phyloP scores from a whole-genome alignment of 2,888 invertebrate genomes.

The Bugula neritina region DNA sequence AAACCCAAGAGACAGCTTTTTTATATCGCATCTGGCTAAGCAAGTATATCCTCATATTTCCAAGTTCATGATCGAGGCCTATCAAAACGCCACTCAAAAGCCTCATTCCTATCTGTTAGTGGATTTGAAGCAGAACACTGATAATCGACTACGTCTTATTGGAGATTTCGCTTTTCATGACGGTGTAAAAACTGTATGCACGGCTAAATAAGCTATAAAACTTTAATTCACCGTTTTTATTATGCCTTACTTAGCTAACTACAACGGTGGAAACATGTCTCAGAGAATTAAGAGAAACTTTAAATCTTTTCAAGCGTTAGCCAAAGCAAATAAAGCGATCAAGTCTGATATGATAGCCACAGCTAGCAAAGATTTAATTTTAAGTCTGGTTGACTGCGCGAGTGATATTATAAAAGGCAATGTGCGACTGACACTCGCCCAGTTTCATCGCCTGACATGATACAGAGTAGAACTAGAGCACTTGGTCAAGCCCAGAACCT shows the following conservation, averaged over 20 bases:
- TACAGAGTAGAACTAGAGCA: not conserved
- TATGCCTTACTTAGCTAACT: no score
- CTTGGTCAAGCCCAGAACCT: not conserved
- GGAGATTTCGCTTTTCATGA: not conserved
- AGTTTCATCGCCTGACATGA: not conserved
- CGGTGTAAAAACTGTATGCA: not conserved
- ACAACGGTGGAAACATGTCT: not conserved
- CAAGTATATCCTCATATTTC: not conserved
- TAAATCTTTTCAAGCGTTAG: not conserved
- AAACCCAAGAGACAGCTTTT: constrained; percentile 7
- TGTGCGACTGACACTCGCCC: not conserved
- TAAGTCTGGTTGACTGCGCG: not conserved
- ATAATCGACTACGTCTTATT: not conserved
- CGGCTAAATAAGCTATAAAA: no score
- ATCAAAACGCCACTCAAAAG: not conserved
- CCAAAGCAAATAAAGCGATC: not conserved
- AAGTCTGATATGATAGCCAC: not conserved
- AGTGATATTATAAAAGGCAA: not conserved
- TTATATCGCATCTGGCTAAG: not conserved
- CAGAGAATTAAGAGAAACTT: not conserved
- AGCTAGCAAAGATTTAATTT: not conserved
- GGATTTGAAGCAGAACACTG: not conserved
- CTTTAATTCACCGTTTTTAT: no score
- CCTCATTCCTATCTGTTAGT: not conserved
- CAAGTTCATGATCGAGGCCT: not conserved